Conservation (phyloP, 2,888 invertebrate species). For the Galeopsomyia nigrocyanea region DNA sequence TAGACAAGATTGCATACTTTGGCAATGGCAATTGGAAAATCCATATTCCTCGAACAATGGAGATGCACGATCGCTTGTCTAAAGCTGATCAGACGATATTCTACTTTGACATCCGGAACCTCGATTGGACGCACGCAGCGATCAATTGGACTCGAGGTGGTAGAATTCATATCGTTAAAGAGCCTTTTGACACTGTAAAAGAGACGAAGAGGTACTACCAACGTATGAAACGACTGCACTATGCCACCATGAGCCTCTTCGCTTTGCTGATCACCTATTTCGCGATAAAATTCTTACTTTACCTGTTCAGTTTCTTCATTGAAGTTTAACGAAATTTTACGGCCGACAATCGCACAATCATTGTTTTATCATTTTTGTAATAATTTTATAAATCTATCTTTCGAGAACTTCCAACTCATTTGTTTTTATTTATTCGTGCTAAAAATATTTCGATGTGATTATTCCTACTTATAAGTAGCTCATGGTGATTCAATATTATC, state of each 20-base stretch:
- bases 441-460: too few relatives aligned
- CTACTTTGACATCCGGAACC: conserved; percentile 51
- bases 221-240: background rate
- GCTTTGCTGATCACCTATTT: background rate
- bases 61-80: conserved; percentile 51
- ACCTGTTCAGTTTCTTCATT: background rate
- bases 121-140: conserved; percentile 52
- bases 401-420: too few relatives aligned
- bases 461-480: too few relatives aligned
- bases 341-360: too few relatives aligned
- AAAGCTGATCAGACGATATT: conserved; percentile 53
- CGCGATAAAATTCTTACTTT: background rate
- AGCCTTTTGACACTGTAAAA: conserved; percentile 48
- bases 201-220: background rate
- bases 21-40: conserved; percentile 49
- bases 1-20: conserved; percentile 26
- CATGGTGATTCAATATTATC: too few relatives aligned
- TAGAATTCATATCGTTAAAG: conserved; percentile 51
- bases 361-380: too few relatives aligned
- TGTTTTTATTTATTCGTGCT: too few relatives aligned
- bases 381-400: too few relatives aligned
- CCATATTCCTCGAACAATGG: conserved; percentile 49
- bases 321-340: background rate
- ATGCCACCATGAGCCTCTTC: background rate
- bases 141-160: conserved; percentile 45